Base-by-base conservation (phyloP, 2,797 vertebrate genomes). In the Accipiter fasciatus region DNA sequence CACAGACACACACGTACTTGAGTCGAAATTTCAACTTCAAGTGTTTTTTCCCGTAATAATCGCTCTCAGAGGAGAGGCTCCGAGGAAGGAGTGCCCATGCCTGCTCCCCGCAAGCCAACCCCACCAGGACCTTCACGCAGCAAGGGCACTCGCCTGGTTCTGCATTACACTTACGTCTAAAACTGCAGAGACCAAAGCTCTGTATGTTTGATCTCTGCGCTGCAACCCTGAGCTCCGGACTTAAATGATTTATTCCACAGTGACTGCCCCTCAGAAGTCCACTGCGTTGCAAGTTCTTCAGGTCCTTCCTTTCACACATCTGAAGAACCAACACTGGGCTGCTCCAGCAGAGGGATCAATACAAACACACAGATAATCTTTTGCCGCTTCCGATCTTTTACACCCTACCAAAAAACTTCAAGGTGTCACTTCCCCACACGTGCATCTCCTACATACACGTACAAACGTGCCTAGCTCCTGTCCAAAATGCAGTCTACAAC, bases 381-480 rank as follows among this genome's bases (percentile, higher is more conserved):
- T 16, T 50, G 42, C 49, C 6, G 2, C 52, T 64, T 86, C 33
- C 29, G 13, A 9, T 33, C 52, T 79, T 87, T 62, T 14, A 52
- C 10, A 50, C 8, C 2, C n/a, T 40, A 57, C 24, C n/a, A 64
- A 84, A 92, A 65, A 72, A 9, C 24, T 49, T 65, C 21, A 81
- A 84, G 28, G 16, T 91, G 73, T 52, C 82, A 81, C 20, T 39
- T 33, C 88, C 17, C 17, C 5, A 0, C 14, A 10, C 0, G 0
- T 13, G 15, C 37, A 46, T 69, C 33, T 80, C 88, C 46, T 70
- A 55, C 0, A 0, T 49, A 42, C 1, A 1, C 1, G 1, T 17
- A 57, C 20, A 71, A 42, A 62, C 0, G 0, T 13, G 21, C 55
- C 80, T 35, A 88, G 39, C 46, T 40, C 40, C 40, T 73, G 35